phyloP scores from a whole-genome alignment of 1,140 invertebrate genomes.

The Dendrolimus punctatus region DNA sequence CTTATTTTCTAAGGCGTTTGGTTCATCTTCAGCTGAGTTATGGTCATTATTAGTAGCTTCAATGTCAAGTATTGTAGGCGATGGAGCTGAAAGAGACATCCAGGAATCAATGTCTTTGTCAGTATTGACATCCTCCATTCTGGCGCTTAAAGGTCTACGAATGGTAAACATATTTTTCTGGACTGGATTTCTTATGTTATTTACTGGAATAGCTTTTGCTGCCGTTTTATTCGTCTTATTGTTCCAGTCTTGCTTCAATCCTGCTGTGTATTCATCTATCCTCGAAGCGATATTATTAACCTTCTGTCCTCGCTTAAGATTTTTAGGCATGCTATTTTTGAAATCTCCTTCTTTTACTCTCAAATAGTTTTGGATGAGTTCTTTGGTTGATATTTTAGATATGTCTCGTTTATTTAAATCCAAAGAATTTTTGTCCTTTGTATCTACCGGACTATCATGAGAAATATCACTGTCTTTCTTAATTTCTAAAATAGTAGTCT shows the following conservation, averaged over 20 bases:
- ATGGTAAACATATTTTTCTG: conserved; percentile 38
- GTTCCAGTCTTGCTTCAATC: conserved; percentile 48
- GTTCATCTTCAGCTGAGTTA: conserved; percentile 6
- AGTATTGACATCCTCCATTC: conserved; percentile 54
- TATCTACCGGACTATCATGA: conserved; percentile 12
- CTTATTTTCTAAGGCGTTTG: conserved; percentile 7
- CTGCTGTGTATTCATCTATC: conserved; percentile 25
- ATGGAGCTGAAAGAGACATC: conserved; percentile 60
- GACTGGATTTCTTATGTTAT: conserved; percentile 26
- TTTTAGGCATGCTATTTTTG: conserved; percentile 44
- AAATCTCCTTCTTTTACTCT: conserved; percentile 56
- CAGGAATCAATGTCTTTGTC: conserved; percentile 69
- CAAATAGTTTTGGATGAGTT: conserved; percentile 59
- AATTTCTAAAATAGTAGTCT: conserved; percentile 25
- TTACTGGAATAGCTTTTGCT: conserved; percentile 26
- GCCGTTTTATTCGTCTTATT: conserved; percentile 31
- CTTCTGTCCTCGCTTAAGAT: conserved; percentile 31
- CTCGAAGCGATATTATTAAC: conserved; percentile 27
- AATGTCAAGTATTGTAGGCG: conserved; percentile 40
- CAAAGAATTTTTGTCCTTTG: conserved; percentile 32
- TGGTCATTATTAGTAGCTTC: conserved; percentile 11
- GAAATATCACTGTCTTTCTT: conserved; percentile 27
- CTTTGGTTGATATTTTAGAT: conserved; percentile 54
- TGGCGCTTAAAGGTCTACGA: conserved; percentile 40
- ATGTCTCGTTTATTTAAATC: conserved; percentile 34